These are phyloP conservation scores for Pseudorectes ferrugineus DNA, from an alignment of 2,113 vertebrate genomes.

Conservation along the genomic window DNA sequence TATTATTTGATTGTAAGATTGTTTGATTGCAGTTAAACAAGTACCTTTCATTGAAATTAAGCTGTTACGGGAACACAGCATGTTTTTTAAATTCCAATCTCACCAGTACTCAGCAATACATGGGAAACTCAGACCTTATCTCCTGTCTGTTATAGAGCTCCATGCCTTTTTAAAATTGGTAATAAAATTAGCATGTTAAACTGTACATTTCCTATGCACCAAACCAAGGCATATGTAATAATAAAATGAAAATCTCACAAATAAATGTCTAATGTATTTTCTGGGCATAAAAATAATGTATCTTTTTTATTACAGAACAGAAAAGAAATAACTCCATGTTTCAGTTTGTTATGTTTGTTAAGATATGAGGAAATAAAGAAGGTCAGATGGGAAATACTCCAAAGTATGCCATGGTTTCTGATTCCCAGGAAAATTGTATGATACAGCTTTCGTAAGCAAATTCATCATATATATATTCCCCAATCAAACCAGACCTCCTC, in stretches of 20 bases:
- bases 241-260: not conserved
- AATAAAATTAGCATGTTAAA: not conserved
- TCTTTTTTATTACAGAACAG: not conserved
- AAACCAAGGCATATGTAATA: not conserved
- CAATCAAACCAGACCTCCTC: not conserved
- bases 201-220: not conserved
- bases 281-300: not conserved
- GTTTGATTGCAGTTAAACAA: not conserved
- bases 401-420: not conserved
- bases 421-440: not conserved
- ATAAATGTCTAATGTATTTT: conserved; percentile 50
- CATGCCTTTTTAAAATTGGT: not conserved
- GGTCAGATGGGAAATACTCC: not conserved
- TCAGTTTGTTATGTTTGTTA: conserved; percentile 6
- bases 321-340: conserved; percentile 6
- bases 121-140: not conserved
- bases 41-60: not conserved
- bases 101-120: not conserved
- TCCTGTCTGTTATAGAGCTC: not conserved
- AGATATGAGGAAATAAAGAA: conserved; percentile 3
- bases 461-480: not conserved
- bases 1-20: not conserved
- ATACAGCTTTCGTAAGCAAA: not conserved
- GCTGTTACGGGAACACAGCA: not conserved
- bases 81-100: not conserved